Conservation (phyloP, 2,113 vertebrate genomes). For the Athene noctua region DNA sequence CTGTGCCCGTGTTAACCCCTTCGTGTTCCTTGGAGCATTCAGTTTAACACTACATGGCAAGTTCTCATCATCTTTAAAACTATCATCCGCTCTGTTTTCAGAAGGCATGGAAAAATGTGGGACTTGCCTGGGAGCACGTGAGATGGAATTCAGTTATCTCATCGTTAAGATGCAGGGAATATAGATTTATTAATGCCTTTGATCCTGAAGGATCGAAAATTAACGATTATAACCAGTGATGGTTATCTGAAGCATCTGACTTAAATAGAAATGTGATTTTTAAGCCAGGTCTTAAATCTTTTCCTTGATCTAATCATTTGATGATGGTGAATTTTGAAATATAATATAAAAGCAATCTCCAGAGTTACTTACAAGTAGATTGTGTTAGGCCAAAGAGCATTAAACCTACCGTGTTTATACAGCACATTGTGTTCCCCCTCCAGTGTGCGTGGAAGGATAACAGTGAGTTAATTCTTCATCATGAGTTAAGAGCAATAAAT, state of each 20-base stretch:
- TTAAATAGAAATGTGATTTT: not conserved
- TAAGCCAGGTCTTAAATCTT: not conserved
- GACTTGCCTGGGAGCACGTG: not conserved
- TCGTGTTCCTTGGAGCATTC: not conserved
- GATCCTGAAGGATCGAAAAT: not conserved
- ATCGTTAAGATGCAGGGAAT: not conserved
- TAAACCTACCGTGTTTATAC: not conserved
- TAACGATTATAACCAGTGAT: not conserved
- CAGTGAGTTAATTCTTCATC: not conserved
- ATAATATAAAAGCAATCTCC: not conserved
- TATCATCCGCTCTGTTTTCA: not conserved
- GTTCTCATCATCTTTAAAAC: not conserved
- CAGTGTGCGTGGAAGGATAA: not conserved
- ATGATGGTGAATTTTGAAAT: not conserved
- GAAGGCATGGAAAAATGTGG: not conserved
- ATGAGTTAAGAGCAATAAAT: not conserved
- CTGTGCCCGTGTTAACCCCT: not conserved
- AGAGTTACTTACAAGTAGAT: not conserved
- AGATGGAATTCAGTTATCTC: not conserved
- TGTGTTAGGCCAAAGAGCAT: not conserved
- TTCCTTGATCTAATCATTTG: not conserved
- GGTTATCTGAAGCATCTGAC: not conserved
- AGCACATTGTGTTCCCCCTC: not conserved
- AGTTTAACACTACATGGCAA: fast-evolving
- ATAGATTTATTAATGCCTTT: not conserved